A percentile compares a stretch with the other conserved stretches of the same genome.
These are phyloP conservation scores for Hyles vespertilio DNA, from an alignment of 1,140 invertebrate genomes.

Conservation along the genomic window DNA sequence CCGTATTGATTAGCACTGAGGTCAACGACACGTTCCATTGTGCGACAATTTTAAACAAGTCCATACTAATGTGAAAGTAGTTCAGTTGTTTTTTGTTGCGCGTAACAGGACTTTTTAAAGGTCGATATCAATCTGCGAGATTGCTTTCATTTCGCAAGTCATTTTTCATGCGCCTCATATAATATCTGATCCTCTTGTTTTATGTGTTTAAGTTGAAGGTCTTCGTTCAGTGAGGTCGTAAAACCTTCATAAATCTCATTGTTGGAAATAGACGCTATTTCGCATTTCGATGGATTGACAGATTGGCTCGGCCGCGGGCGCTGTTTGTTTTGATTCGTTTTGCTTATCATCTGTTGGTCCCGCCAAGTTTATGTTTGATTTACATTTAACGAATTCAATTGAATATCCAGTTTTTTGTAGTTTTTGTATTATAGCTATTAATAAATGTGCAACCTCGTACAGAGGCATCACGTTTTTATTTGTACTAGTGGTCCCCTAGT, in stretches of 20 bases:
- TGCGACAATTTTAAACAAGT: conserved; percentile 6
- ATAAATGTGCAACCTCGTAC: no score
- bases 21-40: conserved; percentile 14
- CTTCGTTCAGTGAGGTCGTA: background rate
- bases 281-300: no score
- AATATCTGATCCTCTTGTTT: conserved; percentile 8
- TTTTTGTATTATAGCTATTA: no score
- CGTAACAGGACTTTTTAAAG: conserved; percentile 3
- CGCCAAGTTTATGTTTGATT: no score
- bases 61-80: conserved; percentile 1
- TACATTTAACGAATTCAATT: no score
- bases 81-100: background rate
- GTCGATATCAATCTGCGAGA: background rate
- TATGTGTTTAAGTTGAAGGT: conserved; percentile 1
- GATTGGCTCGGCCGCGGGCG: no score
- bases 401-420: no score
- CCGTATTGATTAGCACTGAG: conserved; percentile 16
- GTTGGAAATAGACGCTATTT: conserved; percentile 1
- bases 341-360: no score
- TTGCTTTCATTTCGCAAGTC: background rate
- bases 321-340: no score
- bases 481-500: no score
- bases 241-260: conserved; percentile 16
- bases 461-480: no score
- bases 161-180: conserved; percentile 7